These are phyloP conservation scores for Andricus grossulariae DNA, from an alignment of 1,140 invertebrate genomes.

Conservation along the genomic window DNA sequence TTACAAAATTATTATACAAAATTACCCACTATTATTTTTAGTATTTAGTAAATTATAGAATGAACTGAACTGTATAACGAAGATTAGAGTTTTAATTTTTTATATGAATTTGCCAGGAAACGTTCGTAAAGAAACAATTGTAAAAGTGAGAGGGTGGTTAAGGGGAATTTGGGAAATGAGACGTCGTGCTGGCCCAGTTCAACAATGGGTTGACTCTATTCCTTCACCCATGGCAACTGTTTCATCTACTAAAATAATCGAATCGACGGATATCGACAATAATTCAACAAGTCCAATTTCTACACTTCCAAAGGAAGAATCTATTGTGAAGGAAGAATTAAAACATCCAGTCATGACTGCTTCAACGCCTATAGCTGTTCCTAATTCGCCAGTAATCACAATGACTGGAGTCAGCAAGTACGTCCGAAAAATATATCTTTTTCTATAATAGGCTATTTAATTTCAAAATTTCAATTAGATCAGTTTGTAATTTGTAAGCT, in stretches of 20 bases:
- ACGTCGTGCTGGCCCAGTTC: constrained; percentile 67
- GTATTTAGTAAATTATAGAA: neutral
- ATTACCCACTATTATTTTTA: constrained; percentile 24
- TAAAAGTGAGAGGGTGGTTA: constrained; percentile 70
- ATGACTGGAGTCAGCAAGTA: constrained; percentile 62
- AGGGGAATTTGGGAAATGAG: constrained; percentile 73
- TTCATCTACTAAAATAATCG: constrained; percentile 4
- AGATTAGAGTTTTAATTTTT: neutral
- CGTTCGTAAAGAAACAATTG: constrained; percentile 66
- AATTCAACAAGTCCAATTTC: neutral
- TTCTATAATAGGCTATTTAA: too few species aligned
- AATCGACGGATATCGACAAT: neutral
- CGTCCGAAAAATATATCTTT: neutral
- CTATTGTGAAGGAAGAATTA: constrained; percentile 31
- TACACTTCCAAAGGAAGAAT: constrained; percentile 31
- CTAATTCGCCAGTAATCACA: constrained; percentile 62
- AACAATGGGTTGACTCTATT: constrained; percentile 76
- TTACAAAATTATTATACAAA: constrained; percentile 21
- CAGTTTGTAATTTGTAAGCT: too few species aligned
- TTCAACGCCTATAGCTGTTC: constrained; percentile 65
- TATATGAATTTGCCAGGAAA: constrained; percentile 60
- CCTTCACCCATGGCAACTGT: constrained; percentile 61
- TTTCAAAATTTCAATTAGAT: too few species aligned
- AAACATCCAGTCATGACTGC: constrained; percentile 67
- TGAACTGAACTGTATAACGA: neutral